Evolutionary conservation across 2,888 invertebrate species (phyloP).

Genomic region (Andrena flavipes): DNA sequence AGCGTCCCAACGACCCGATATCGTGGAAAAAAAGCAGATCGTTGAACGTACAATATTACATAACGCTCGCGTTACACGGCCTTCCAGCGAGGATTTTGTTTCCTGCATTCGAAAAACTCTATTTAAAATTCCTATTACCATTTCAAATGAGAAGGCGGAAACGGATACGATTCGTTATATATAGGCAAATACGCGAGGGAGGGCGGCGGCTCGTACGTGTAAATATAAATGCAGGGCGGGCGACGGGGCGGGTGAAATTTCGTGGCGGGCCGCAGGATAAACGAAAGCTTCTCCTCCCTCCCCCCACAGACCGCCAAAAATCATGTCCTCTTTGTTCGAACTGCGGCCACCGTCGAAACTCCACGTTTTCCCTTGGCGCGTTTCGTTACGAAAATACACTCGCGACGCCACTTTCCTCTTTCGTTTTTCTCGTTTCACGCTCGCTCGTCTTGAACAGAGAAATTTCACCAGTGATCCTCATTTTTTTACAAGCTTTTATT

Average conservation of each 20-base stretch:
- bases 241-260: slow-evolving; percentile 30
- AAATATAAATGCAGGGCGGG: slow-evolving; percentile 63
- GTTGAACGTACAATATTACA: slow-evolving; percentile 8
- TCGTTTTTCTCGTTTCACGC: slow-evolving; percentile 63
- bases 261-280: slow-evolving; percentile 4
- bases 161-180: slow-evolving; percentile 72
- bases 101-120: slow-evolving; percentile 23
- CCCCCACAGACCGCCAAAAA: slow-evolving; percentile 41
- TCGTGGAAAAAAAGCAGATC: slow-evolving; percentile 5
- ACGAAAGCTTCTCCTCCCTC: slow-evolving; percentile 13
- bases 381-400: slow-evolving; percentile 71
- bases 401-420: slow-evolving; percentile 62
- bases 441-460: slow-evolving; percentile 43
- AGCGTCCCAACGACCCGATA: too few species aligned
- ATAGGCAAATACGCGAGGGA: slow-evolving; percentile 47
- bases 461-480: slow-evolving; percentile 63
- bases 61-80: not conserved
- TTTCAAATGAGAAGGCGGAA: slow-evolving; percentile 64
- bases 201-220: slow-evolving; percentile 41
- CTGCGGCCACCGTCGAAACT: slow-evolving; percentile 16
- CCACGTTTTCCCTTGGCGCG: slow-evolving; percentile 52
- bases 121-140: slow-evolving; percentile 45
- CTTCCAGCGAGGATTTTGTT: slow-evolving; percentile 12
- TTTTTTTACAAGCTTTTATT: too few species aligned
- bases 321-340: slow-evolving; percentile 49